Base-by-base conservation (phyloP, 37 sponge, comb jelly and placozoan species). In the Halisarca cf. caerulea region DNA sequence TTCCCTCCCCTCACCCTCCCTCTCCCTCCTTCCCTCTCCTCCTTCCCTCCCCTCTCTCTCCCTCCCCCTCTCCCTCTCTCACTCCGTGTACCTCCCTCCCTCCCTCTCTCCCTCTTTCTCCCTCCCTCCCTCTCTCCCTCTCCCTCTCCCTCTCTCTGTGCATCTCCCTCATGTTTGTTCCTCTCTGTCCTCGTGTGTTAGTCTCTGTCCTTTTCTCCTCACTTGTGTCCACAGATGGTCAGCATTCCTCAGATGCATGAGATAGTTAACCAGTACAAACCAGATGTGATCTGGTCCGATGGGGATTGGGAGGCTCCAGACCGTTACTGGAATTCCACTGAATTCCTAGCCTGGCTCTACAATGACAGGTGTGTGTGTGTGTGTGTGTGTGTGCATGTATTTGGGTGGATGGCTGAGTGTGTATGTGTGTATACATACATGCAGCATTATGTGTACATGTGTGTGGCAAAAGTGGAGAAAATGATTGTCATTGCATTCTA, bases 261-360 rank as follows among this genome's bases (percentile, higher is more conserved):
- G 51, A 77, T 93, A n/a, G 88, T 93, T 6, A 87, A 93, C 66
- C 37, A 4, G 81, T 93, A 90, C 80, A n/a, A 87, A 28, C 94
- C 94, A 25, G 88, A 93, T 3, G 45, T 93, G 59, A 70, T 93
- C 17, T 93, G 91, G 91, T 90, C 94, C 3, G 94, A 93, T 82
- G 94, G 94, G 44, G 94, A 93, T 80, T 93, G 94, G 94, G 88
- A 86, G 58, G 94, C 94, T 62, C 54, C 74, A 0, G 82, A 90
- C 80, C 74, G 78, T 30, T 93, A 93, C 88, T 93, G 94, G 94
- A 89, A 93, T 69, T 89, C 90, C 85, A 89, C 90, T 14, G 81
- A 87, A 82, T 93, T 93, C 82, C 82, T 93, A 21, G 93, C 90
- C 40, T 93, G 94, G 94, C 88, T 93, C 59, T 93, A 93, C 85